Evolutionary conservation across 2,113 vertebrate genomes (phyloP).

Genomic region (Gopherus evgoodei): DNA sequence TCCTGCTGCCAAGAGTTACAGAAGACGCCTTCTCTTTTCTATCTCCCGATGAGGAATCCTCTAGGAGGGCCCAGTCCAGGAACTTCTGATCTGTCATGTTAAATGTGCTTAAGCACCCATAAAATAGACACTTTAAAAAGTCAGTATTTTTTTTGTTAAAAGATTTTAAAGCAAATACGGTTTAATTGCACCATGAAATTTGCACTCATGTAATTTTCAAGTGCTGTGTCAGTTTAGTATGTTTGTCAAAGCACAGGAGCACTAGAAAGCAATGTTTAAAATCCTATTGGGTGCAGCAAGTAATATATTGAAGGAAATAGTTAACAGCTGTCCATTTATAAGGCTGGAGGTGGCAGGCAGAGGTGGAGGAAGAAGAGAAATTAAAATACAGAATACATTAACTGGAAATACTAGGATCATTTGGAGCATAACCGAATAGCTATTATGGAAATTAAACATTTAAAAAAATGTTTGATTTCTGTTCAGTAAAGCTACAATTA

Average conservation of each 20-base stretch:
- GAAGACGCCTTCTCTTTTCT: background rate
- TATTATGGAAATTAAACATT: background rate
- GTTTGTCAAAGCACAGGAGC: background rate
- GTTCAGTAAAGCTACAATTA: background rate
- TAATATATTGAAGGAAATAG: too few species aligned
- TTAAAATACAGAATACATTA: too few species aligned
- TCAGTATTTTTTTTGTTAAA: background rate
- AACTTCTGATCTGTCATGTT: background rate
- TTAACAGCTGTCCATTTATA: too few species aligned
- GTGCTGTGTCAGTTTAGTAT: fast-evolving
- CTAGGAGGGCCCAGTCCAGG: background rate
- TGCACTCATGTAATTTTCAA: too few species aligned
- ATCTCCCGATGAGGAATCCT: background rate
- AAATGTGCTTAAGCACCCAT: fast-evolving
- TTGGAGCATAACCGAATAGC: background rate
- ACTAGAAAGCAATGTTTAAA: background rate
- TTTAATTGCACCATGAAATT: background rate
- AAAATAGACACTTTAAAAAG: background rate
- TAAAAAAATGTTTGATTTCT: background rate
- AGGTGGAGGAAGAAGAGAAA: too few species aligned
- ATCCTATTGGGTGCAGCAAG: fast-evolving
- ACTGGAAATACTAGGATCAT: background rate
- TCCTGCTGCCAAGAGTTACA: background rate
- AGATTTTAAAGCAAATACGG: background rate
- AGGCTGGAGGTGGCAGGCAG: too few species aligned